Conservation (phyloP, 2,888 invertebrate genomes). For the Scaptomyza parva region DNA sequence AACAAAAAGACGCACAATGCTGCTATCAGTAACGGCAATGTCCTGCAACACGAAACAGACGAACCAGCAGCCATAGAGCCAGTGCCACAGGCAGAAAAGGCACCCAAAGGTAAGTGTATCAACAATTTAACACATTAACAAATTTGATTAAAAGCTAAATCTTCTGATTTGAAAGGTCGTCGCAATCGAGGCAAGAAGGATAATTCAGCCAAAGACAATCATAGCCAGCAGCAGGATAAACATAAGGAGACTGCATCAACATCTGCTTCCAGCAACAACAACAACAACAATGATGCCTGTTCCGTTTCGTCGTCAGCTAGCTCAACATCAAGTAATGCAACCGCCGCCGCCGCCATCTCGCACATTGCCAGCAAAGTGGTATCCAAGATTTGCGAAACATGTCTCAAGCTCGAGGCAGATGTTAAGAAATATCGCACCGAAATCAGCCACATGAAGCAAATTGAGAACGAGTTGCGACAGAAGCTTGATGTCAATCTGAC, state of each 20-base stretch:
- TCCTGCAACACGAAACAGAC: constrained; percentile 81
- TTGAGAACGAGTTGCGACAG: constrained; percentile 85
- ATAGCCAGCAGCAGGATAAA: constrained; percentile 67
- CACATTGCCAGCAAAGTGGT: constrained; percentile 84
- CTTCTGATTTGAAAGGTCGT: constrained; percentile 70
- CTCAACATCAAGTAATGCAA: constrained; percentile 79
- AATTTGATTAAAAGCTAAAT: neutral
- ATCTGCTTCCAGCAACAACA: constrained; percentile 38
- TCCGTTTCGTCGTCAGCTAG: constrained; percentile 74
- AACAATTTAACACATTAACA: neutral
- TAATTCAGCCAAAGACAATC: constrained; percentile 84
- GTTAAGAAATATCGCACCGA: constrained; percentile 84
- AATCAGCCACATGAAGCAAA: constrained; percentile 84
- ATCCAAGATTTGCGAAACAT: constrained; percentile 84
- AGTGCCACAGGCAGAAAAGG: constrained; percentile 73
- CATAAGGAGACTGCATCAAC: constrained; percentile 55
- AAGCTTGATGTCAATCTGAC: constrained; percentile 87
- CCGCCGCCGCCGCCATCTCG: constrained; percentile 81
- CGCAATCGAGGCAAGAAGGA: constrained; percentile 84
- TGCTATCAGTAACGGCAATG: constrained; percentile 80
- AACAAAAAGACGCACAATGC: constrained; percentile 66
- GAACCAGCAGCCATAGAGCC: constrained; percentile 80
- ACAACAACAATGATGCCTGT: constrained; percentile 70
- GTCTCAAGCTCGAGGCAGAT: constrained; percentile 84
- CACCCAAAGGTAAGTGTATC: constrained; percentile 75